A percentile compares a stretch with the other conserved stretches of the same genome.
Conservation (phyloP, 2,888 invertebrate species). For the Crematogaster levior region DNA sequence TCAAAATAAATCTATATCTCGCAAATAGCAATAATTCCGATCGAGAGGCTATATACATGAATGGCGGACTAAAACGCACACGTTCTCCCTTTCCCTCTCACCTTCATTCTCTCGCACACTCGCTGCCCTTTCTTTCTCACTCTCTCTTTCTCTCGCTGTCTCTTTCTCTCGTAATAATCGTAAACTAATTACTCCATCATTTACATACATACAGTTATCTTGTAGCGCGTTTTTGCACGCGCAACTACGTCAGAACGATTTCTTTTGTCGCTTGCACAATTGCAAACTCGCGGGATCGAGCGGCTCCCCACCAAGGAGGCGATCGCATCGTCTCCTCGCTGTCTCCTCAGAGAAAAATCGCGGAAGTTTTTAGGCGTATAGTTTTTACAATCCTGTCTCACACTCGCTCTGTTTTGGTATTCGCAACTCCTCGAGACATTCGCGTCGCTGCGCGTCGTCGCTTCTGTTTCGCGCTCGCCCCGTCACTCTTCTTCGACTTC, state of each 20-base stretch:
- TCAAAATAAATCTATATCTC: constrained; percentile 85
- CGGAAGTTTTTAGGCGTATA: constrained; percentile 47
- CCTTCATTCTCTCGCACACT: not conserved
- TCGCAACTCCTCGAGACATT: constrained; percentile 19
- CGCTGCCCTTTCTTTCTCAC: not conserved
- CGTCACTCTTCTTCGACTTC: not conserved
- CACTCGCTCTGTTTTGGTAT: constrained; percentile 51
- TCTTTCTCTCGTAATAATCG: constrained; percentile 12
- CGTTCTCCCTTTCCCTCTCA: constrained; percentile 5
- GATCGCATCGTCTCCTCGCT: not conserved
- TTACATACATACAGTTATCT: constrained; percentile 68
- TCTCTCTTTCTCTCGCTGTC: not conserved
- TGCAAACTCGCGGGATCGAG: not conserved
- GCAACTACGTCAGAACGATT: constrained; percentile 46
- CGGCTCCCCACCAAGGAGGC: too few relatives aligned
- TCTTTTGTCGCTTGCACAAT: constrained; percentile 27
- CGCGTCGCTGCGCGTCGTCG: constrained; percentile 6
- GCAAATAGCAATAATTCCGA: constrained; percentile 80
- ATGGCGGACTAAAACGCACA: constrained; percentile 70
- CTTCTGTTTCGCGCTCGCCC: not conserved
- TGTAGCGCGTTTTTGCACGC: constrained; percentile 45
- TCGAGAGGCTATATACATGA: constrained; percentile 77
- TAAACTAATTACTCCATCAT: constrained; percentile 54
- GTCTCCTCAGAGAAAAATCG: constrained; percentile 17
- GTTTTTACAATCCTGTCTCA: constrained; percentile 47